Conservation (phyloP, 2,797 vertebrate species). For the Peromyscus aztecus region DNA sequence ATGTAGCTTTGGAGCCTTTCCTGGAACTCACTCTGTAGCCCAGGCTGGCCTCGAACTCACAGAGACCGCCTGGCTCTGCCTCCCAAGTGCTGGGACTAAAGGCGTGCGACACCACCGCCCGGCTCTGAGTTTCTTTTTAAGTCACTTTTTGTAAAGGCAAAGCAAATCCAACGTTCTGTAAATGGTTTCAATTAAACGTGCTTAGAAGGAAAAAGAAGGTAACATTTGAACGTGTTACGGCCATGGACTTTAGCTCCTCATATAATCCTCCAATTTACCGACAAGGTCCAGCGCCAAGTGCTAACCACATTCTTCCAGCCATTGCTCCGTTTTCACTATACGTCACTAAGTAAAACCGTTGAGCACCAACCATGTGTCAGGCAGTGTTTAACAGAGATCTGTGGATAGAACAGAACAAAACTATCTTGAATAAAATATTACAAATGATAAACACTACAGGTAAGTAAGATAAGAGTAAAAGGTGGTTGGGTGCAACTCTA, state of each 20-base stretch:
- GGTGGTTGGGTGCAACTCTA: neutral
- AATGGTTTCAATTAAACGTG: neutral
- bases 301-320: neutral
- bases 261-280: neutral
- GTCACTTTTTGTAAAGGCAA: neutral
- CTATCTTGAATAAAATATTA: neutral
- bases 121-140: neutral
- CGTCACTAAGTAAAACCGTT: neutral
- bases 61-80: too few relatives aligned
- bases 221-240: neutral
- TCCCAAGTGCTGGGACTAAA: too few relatives aligned
- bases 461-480: neutral
- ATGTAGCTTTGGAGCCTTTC: too few relatives aligned
- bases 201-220: slow-evolving; percentile 1
- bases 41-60: too few relatives aligned
- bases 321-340: neutral
- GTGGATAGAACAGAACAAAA: neutral
- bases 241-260: neutral
- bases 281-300: neutral
- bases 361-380: neutral
- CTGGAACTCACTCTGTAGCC: too few relatives aligned
- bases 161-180: neutral
- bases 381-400: neutral
- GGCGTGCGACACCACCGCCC: too few relatives aligned
- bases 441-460: neutral